Evolutionary conservation across 2,113 vertebrate genomes (phyloP).

Genomic region (Agelaius tricolor): DNA sequence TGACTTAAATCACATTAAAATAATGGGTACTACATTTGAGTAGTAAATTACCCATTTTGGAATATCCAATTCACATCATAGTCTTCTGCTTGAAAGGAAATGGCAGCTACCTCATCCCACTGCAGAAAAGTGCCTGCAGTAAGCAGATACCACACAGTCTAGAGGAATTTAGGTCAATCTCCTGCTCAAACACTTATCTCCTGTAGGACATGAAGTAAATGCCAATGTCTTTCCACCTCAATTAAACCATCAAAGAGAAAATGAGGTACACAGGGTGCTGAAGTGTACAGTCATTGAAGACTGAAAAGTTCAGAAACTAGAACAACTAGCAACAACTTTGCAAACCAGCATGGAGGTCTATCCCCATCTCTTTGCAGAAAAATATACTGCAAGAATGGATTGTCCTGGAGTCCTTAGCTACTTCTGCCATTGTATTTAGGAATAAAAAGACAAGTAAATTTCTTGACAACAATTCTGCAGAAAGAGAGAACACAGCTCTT

Average conservation of each 20-base stretch:
- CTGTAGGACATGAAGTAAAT: not conserved
- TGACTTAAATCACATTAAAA: not conserved
- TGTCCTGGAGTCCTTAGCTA: not conserved
- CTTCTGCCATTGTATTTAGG: not conserved
- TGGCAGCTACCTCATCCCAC: not conserved
- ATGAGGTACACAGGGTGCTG: not conserved
- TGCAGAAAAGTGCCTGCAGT: not conserved
- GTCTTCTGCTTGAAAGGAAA: not conserved
- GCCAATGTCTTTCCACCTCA: not conserved
- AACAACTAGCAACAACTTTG: not conserved
- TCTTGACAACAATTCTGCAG: not conserved
- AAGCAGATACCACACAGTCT: not conserved
- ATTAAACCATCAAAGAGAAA: not conserved
- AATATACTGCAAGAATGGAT: not conserved
- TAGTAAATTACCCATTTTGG: not conserved
- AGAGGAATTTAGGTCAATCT: not conserved
- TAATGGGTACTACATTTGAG: not conserved
- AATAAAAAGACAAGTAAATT: not conserved
- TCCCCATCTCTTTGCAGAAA: not conserved
- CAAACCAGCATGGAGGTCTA: not conserved
- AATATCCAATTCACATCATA: not conserved
- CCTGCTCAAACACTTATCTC: not conserved
- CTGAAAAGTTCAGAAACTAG: not conserved
- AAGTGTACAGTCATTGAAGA: not conserved
- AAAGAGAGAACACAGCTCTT: not conserved